Evolutionary conservation across 2,797 vertebrate genomes (phyloP).

Genomic region (Pipistrellus kuhlii): DNA sequence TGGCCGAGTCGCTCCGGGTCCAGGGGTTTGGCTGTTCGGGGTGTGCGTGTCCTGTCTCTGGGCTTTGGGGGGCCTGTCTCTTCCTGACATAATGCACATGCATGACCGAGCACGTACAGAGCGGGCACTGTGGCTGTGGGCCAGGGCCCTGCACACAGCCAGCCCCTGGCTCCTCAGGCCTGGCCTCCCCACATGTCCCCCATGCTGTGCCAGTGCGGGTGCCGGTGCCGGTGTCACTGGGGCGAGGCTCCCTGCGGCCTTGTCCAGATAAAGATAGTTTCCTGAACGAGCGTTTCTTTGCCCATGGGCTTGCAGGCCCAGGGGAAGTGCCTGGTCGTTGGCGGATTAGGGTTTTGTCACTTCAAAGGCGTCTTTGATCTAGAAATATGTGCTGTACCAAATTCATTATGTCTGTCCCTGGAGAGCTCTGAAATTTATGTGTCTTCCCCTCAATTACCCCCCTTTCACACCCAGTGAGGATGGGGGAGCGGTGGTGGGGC

Average conservation of each 20-base stretch:
- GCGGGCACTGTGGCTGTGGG: constrained; percentile 85
- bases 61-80: constrained; percentile 82
- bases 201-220: too few relatives aligned
- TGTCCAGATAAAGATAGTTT: constrained; percentile 91
- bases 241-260: constrained; percentile 90
- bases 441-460: constrained; percentile 84
- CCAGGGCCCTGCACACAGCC: constrained; percentile 87
- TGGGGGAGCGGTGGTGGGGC: constrained; percentile 69
- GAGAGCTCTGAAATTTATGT: too few relatives aligned
- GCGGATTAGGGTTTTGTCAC: constrained; percentile 89
- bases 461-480: constrained; percentile 75
- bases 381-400: constrained; percentile 87
- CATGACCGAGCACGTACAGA: constrained; percentile 90
- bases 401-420: too few relatives aligned
- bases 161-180: constrained; percentile 86
- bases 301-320: constrained; percentile 87
- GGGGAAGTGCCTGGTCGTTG: constrained; percentile 88
- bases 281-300: constrained; percentile 91
- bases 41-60: constrained; percentile 50
- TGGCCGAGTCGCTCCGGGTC: background rate
- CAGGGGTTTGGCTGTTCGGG: background rate
- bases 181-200: constrained; percentile 87
- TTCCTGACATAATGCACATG: constrained; percentile 88
- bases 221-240: constrained; percentile 84
- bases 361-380: constrained; percentile 91